Conservation (phyloP, 1,140 invertebrate genomes). For the Drosophila kurseongensis region DNA sequence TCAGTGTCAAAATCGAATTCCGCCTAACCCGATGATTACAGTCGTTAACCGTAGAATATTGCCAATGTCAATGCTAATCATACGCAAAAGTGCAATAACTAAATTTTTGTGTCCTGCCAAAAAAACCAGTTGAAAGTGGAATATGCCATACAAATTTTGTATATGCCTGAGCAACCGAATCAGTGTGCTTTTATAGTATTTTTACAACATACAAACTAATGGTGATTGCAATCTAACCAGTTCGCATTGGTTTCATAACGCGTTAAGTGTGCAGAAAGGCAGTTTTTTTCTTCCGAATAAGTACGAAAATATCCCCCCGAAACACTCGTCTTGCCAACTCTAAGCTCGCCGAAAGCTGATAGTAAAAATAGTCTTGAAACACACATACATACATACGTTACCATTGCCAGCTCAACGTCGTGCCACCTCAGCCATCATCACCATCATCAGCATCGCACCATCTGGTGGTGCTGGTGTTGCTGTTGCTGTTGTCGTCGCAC, state of each 20-base stretch:
- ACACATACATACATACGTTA: constrained; percentile 21
- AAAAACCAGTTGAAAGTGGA: constrained; percentile 1
- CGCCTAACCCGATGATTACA: constrained; percentile 22
- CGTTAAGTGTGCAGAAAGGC: background rate
- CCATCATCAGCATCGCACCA: constrained; percentile 30
- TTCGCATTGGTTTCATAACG: constrained; percentile 15
- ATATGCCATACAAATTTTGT: background rate
- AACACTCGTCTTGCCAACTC: background rate
- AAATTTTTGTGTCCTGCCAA: constrained; percentile 28
- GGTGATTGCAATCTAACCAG: constrained; percentile 7
- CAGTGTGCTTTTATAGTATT: constrained; percentile 25
- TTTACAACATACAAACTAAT: constrained; percentile 22
- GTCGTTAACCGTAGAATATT: constrained; percentile 36
- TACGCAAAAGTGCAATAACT: constrained; percentile 31
- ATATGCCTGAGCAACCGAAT: background rate
- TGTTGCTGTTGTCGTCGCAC: constrained; percentile 46
- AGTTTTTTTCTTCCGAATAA: constrained; percentile 1
- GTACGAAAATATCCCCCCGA: background rate
- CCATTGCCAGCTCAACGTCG: constrained; percentile 37
- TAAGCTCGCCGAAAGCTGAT: constrained; percentile 3
- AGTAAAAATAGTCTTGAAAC: constrained; percentile 8
- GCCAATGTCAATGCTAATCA: constrained; percentile 42
- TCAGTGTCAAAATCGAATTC: constrained; percentile 40
- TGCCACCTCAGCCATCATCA: constrained; percentile 19
- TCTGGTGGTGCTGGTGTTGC: constrained; percentile 33